Percentiles rank a stretch among this genome's conserved stretches.
These are phyloP conservation scores for Drosophila arawakana DNA, from an alignment of 1,140 invertebrate genomes.

Conservation along the genomic window DNA sequence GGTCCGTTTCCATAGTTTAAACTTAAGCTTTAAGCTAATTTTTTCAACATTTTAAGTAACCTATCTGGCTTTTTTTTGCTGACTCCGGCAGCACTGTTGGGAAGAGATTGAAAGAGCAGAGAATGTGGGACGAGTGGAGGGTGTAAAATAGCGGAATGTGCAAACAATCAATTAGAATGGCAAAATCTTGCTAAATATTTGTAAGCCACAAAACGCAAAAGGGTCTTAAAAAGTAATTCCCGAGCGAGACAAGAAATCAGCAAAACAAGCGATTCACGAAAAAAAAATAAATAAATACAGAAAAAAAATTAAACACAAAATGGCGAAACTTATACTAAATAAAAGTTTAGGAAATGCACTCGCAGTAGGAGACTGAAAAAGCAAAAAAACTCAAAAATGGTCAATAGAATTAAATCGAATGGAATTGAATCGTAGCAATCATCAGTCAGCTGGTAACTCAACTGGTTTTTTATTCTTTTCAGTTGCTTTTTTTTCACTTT, in stretches of 20 bases:
- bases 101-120: constrained; percentile 5
- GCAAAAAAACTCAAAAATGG: constrained; percentile 26
- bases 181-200: constrained; percentile 78
- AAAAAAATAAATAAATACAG: constrained; percentile 2
- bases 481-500: too few species aligned
- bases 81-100: too few species aligned
- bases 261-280: constrained; percentile 30
- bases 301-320: background rate
- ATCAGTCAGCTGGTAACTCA: constrained; percentile 8
- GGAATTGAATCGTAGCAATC: background rate
- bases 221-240: constrained; percentile 80
- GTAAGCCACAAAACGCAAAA: constrained; percentile 74
- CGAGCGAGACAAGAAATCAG: constrained; percentile 53
- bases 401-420: constrained; percentile 12
- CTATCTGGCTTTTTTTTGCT: too few species aligned
- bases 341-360: constrained; percentile 20
- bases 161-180: constrained; percentile 82
- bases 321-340: constrained; percentile 31
- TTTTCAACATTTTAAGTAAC: too few species aligned
- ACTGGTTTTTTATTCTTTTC: too few species aligned
- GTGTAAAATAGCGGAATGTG: constrained; percentile 47
- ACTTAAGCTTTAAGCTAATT: too few species aligned
- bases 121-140: background rate
- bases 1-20: too few species aligned
- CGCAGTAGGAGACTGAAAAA: background rate